Conservation (phyloP, 2,888 invertebrate genomes). For the Morpho deidamia region DNA sequence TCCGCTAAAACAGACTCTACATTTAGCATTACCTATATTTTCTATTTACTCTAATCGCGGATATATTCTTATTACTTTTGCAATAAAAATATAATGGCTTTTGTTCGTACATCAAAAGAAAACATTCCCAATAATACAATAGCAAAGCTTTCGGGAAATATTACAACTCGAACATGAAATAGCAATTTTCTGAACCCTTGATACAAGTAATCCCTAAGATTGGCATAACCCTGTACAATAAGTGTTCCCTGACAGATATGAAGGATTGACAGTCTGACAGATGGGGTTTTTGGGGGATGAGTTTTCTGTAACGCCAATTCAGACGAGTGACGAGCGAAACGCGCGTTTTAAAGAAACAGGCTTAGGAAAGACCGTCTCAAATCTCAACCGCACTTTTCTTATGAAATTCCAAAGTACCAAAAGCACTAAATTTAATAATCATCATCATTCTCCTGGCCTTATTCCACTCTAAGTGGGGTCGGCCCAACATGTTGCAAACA, state of each 20-base stretch:
- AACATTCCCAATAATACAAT: not conserved
- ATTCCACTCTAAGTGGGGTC: too few species aligned
- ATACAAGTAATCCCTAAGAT: conserved; percentile 17
- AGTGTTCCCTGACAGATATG: conserved; percentile 18
- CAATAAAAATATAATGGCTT: too few species aligned
- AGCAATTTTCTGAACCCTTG: conserved; percentile 10
- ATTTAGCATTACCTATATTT: too few species aligned
- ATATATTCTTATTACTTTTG: too few species aligned
- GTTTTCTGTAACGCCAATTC: conserved; percentile 12
- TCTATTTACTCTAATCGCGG: too few species aligned
- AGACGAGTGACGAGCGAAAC: not conserved
- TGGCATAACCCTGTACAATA: conserved; percentile 13
- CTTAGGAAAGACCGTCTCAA: too few species aligned
- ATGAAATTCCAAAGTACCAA: too few species aligned
- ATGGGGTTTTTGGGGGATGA: conserved; percentile 22
- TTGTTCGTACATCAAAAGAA: not conserved
- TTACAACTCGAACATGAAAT: not conserved
- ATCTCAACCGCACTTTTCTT: too few species aligned
- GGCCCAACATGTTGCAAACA: too few species aligned
- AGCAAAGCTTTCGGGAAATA: conserved; percentile 6
- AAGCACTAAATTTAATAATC: too few species aligned
- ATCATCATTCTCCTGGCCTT: too few species aligned
- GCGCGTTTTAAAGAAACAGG: not conserved
- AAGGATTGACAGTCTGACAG: conserved; percentile 31
- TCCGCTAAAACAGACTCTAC: too few species aligned